Base-by-base conservation (phyloP, 2,113 vertebrate genomes). In the Mesitornis unicolor region DNA sequence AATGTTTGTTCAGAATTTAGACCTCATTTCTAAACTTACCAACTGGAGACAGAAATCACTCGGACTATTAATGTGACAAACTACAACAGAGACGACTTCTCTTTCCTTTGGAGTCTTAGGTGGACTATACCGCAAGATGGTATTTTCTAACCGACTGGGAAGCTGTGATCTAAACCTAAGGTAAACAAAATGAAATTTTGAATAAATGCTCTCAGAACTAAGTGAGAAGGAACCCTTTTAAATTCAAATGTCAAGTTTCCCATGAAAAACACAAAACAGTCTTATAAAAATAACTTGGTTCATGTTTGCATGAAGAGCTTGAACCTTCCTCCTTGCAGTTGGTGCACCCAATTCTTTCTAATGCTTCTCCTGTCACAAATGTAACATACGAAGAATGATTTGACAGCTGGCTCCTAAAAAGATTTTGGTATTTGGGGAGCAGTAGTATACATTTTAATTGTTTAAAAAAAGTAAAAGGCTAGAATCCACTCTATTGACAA, bases 11-110 rank as follows among this genome's bases (percentile, higher is more conserved):
- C 5, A 28, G 7, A n/a, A 10, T 63, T 94, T 57, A 76, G 36
- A 67, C 24, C 40, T 70, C 13, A 76, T 45, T 88, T 87, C 57
- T 75, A 35, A 85, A 69, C 96, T 98, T 97, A 99, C 99, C 98
- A 99, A 84, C 48, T 99, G 98, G 91, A 99, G 97, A 93, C 99
- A 99, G 97, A 99, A 99, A 97, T 99, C 98, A 67, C 97, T 94
- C 10, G 99, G 99, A 83, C 89, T 98, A 91, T 98, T 98, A 87
- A 99, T 95, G 76, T 99, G 98, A 76, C 98, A 98, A 96, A 99
- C 98, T 74, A 98, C 90, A 61, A 98, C 98, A 20, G 74, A 94
- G 60, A 98, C 47, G 76, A 98, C 97, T 36, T 88, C 94, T 86
- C 96, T 96, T 93, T 97, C 90, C 61, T 91, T 87, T 54, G 99